Conservation (phyloP, 35 echinoderm and acorn worm species). For the Ptychodera flava region DNA sequence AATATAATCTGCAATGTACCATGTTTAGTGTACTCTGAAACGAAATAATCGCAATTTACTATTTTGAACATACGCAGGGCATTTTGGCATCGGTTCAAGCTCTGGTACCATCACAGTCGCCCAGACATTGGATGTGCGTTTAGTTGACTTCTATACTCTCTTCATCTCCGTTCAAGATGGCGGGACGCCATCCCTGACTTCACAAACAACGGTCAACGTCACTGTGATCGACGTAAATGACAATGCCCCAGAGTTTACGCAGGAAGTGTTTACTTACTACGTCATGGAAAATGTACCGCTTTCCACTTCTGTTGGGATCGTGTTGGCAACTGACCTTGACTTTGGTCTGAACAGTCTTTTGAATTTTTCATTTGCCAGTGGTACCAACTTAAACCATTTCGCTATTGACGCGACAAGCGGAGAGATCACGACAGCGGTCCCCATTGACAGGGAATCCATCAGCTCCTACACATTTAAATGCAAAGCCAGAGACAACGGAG, state of each 20-base stretch:
- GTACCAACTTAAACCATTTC: neutral
- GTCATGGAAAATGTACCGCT: neutral
- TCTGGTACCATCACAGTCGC: neutral
- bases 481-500: neutral
- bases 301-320: neutral
- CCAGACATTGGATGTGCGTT: neutral
- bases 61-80: too few relatives aligned
- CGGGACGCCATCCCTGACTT: slow-evolving; percentile 12
- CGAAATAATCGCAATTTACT: too few relatives aligned
- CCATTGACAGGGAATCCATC: neutral
- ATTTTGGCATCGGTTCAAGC: neutral
- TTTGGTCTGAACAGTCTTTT: neutral
- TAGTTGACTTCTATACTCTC: neutral
- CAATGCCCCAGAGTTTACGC: neutral
- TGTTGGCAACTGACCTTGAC: neutral
- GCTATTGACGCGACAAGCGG: neutral
- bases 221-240: neutral
- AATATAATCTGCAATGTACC: too few relatives aligned
- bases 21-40: too few relatives aligned
- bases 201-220: neutral
- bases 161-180: slow-evolving; percentile 53
- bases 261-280: neutral
- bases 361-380: neutral
- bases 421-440: neutral
- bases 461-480: neutral